A percentile compares a stretch with the other conserved stretches of the same genome.
Conservation (phyloP, 2,888 invertebrate genomes). For the Ornithoptera alexandrae region DNA sequence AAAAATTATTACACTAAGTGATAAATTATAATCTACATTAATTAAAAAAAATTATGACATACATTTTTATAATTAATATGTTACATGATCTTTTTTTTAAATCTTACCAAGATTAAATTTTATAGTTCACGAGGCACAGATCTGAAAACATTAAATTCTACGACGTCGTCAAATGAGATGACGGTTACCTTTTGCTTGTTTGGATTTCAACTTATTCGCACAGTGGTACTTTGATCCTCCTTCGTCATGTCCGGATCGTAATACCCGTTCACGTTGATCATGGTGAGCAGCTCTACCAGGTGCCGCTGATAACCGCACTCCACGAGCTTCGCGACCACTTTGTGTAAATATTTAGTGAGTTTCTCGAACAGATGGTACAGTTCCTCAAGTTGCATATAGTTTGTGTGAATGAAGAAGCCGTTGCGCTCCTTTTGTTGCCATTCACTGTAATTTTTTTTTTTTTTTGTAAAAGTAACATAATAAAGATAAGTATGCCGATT, state of each 20-base stretch:
- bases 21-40: no score
- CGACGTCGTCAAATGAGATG: not conserved
- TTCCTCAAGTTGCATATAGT: conserved; percentile 78
- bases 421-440: conserved; percentile 77
- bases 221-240: conserved; percentile 46
- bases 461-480: not conserved
- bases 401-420: conserved; percentile 78
- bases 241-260: conserved; percentile 66
- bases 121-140: not conserved
- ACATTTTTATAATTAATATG: no score
- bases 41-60: no score
- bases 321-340: conserved; percentile 81
- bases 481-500: no score
- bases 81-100: no score
- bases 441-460: conserved; percentile 59
- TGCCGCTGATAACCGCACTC: conserved; percentile 85
- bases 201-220: conserved; percentile 36
- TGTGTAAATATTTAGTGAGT: conserved; percentile 81
- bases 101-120: not conserved
- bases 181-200: not conserved
- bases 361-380: conserved; percentile 82
- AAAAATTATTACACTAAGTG: not conserved
- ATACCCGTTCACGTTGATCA: conserved; percentile 83
- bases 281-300: conserved; percentile 82
- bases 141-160: not conserved